A percentile compares a stretch with the other conserved stretches of the same genome.
Evolutionary conservation across 2,113 vertebrate genomes (phyloP).

Genomic region (Pluvianellus socialis): DNA sequence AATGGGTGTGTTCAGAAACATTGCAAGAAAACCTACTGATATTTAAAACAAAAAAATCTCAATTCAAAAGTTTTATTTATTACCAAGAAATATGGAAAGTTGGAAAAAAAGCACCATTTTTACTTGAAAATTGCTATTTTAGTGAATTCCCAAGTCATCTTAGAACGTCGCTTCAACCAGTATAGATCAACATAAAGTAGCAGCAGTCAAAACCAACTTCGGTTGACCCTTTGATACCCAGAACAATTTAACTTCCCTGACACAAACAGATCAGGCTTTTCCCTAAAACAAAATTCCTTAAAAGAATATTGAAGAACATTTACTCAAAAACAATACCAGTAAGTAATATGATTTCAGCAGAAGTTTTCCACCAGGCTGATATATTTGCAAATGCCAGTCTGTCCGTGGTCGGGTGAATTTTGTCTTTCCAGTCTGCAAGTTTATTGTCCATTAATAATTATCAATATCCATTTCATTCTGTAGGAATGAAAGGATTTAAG

Average conservation of each 20-base stretch:
- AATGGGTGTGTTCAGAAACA: background rate
- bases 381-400: background rate
- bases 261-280: background rate
- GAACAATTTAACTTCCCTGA: background rate
- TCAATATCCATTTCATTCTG: conserved; percentile 18
- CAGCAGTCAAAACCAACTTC: background rate
- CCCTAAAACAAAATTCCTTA: background rate
- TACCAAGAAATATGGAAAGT: background rate
- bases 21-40: background rate
- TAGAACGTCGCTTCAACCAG: background rate
- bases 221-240: background rate
- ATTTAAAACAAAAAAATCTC: background rate
- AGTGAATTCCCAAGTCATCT: background rate
- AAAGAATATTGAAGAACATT: background rate
- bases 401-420: background rate
- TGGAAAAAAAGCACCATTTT: background rate
- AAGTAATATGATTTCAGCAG: background rate
- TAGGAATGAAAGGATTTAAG: conserved; percentile 38
- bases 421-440: conserved; percentile 31
- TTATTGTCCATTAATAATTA: conserved; percentile 58
- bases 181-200: background rate
- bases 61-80: background rate
- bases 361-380: background rate
- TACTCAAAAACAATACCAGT: background rate
- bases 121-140: background rate